Percentiles rank a stretch among this genome's conserved stretches.
phyloP scores from a whole-genome alignment of 2,113 vertebrate genomes.

The Perognathus longimembris region DNA sequence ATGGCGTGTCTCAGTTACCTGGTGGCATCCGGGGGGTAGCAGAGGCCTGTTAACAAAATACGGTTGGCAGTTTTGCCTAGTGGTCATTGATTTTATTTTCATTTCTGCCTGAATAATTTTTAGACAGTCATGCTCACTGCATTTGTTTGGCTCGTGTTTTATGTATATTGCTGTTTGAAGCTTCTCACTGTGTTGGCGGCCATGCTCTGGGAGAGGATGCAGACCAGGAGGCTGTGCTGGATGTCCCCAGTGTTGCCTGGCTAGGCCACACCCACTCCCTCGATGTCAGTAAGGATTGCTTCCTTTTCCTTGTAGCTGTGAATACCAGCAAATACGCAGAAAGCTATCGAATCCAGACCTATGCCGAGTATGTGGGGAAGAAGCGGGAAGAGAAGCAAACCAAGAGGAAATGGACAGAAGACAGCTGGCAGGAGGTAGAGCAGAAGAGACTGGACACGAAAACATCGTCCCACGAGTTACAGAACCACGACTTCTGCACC shows the following conservation, averaged over 20 bases:
- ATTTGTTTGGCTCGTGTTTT: conserved; percentile 1
- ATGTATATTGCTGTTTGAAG: background rate
- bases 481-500: conserved; percentile 80
- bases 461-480: conserved; percentile 75
- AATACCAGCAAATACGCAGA: conserved; percentile 99
- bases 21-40: too few relatives aligned
- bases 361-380: conserved; percentile 94
- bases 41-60: background rate
- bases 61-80: background rate
- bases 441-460: conserved; percentile 85
- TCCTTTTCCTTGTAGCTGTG: conserved; percentile 88
- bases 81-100: background rate
- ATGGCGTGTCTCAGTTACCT: too few relatives aligned
- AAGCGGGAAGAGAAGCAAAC: conserved; percentile 89
- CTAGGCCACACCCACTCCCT: conserved; percentile 11
- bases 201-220: background rate
- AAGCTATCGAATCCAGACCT: conserved; percentile 98
- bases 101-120: conserved; percentile 44
- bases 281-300: background rate
- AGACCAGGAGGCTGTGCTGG: background rate
- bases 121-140: background rate
- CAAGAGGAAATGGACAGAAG: conserved; percentile 91
- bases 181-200: background rate
- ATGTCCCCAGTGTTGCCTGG: background rate
- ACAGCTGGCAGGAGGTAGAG: conserved; percentile 92